A percentile compares a stretch with the other conserved stretches of the same genome.
Conservation (phyloP, 2,113 vertebrate genomes). For the Grantiella picta region DNA sequence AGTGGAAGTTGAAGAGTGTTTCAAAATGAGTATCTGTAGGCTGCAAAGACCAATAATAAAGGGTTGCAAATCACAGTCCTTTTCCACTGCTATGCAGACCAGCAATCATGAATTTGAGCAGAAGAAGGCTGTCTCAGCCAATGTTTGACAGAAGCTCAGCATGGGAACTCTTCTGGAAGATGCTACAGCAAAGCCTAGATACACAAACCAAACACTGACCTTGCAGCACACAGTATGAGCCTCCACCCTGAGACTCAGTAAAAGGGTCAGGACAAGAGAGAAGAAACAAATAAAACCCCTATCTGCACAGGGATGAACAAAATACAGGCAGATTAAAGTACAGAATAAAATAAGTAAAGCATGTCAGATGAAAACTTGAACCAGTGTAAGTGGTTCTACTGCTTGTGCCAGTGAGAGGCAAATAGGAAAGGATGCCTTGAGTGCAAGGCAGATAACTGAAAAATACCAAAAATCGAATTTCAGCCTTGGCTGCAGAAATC, state of each 20-base stretch:
- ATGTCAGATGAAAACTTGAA: neutral
- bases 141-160: neutral
- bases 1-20: neutral
- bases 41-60: neutral
- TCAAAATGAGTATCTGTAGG: neutral
- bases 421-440: neutral
- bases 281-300: neutral
- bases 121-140: neutral
- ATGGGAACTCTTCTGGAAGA: neutral
- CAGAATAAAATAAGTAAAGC: neutral
- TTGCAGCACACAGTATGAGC: accelerated
- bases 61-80: neutral
- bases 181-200: neutral
- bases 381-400: neutral
- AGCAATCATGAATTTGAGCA: neutral
- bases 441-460: neutral
- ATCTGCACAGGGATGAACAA: neutral
- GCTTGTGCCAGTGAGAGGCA: neutral
- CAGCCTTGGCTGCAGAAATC: neutral
- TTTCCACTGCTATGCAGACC: neutral
- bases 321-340: neutral
- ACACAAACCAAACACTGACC: neutral
- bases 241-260: neutral
- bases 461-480: neutral
- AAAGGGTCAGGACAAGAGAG: neutral